These are phyloP conservation scores for Mesoclemmys tuberculata DNA, from an alignment of 2,113 vertebrate genomes.

Conservation along the genomic window DNA sequence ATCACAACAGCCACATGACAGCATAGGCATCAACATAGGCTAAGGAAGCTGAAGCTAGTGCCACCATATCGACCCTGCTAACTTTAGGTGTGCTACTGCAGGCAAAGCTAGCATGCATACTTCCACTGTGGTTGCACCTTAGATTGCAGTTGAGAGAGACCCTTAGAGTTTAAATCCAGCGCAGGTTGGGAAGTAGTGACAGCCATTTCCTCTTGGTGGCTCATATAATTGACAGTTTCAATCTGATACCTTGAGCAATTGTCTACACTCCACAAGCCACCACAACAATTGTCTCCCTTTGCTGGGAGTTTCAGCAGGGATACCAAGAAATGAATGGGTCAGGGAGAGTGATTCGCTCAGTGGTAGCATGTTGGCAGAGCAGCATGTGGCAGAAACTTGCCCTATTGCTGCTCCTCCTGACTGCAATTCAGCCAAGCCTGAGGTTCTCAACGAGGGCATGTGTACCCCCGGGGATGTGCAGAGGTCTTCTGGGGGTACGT, in stretches of 20 bases:
- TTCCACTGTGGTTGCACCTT: not conserved
- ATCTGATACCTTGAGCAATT: not conserved
- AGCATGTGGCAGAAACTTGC: too few species aligned
- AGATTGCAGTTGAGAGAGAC: not conserved
- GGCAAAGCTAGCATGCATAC: not conserved
- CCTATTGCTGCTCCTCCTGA: too few species aligned
- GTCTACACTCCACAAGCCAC: not conserved
- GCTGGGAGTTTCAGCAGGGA: not conserved
- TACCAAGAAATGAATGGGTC: not conserved
- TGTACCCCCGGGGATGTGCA: too few species aligned
- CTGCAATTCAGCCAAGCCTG: not conserved
- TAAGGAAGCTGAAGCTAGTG: not conserved
- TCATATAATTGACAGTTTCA: not conserved
- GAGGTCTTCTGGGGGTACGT: too few species aligned
- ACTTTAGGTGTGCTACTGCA: not conserved
- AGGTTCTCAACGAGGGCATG: too few species aligned
- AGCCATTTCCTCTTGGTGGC: not conserved
- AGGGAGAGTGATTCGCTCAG: not conserved
- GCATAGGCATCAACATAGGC: not conserved
- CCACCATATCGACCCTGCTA: not conserved
- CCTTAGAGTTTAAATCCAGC: not conserved
- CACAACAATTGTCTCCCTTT: not conserved
- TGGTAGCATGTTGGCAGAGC: too few species aligned
- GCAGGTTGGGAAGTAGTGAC: not conserved
- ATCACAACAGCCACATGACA: not conserved